Percentiles rank a stretch among this genome's conserved stretches.
Conservation (phyloP, 2,113 vertebrate species). For the Ailuropoda melanoleuca region DNA sequence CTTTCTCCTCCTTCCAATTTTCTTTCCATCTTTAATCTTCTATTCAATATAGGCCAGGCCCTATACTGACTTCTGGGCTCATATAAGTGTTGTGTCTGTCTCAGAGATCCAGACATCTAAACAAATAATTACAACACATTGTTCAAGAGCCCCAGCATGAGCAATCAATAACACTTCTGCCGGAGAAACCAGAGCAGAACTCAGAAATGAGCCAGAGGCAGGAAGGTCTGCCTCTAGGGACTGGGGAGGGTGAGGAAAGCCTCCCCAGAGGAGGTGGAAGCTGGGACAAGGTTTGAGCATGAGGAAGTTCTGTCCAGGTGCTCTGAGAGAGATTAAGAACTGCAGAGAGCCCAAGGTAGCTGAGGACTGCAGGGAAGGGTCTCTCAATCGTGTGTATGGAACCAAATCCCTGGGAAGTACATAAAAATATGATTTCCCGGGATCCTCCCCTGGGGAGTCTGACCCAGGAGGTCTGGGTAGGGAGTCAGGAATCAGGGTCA, state of each 20-base stretch:
- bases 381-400: fast-evolving
- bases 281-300: neutral
- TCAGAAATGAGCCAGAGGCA: neutral
- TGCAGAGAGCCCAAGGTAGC: neutral
- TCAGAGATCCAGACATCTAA: neutral
- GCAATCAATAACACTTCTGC: neutral
- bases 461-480: neutral
- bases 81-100: fast-evolving
- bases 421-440: neutral
- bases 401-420: neutral
- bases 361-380: neutral
- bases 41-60: too few species aligned
- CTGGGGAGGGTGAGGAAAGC: neutral
- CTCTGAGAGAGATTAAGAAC: neutral
- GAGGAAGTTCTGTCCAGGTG: neutral
- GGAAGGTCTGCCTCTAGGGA: neutral
- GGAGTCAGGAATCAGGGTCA: neutral
- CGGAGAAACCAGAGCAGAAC: neutral
- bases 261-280: neutral
- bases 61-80: neutral
- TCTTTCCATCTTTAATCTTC: neutral
- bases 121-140: fast-evolving
- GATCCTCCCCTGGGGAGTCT: neutral
- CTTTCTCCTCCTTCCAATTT: neutral
- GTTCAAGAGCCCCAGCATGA: fast-evolving